Conservation (phyloP, 2,888 invertebrate genomes). For the Nasonovia ribisnigri region DNA sequence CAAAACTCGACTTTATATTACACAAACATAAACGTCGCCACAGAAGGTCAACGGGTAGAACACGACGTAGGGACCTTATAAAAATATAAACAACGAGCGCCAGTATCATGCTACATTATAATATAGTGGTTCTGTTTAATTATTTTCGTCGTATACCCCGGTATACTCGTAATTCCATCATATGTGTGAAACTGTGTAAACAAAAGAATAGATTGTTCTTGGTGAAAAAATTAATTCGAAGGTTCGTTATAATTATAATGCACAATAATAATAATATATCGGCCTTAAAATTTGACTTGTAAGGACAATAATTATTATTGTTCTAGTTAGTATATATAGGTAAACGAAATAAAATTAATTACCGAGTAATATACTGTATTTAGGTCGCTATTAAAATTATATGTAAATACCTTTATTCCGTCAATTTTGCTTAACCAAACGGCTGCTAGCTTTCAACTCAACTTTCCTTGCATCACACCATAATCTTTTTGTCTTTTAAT, state of each 20-base stretch:
- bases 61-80: constrained; percentile 4
- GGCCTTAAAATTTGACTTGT: constrained; percentile 2
- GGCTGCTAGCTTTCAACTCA: neutral
- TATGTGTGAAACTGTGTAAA: constrained; percentile 48
- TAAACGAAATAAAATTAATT: constrained; percentile 35
- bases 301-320: constrained; percentile 18
- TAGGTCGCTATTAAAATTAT: constrained; percentile 6
- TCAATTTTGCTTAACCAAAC: neutral
- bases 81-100: neutral
- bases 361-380: constrained; percentile 13
- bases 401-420: constrained; percentile 22
- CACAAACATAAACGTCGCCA: neutral
- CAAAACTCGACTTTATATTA: constrained; percentile 15
- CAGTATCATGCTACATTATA: neutral
- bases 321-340: neutral
- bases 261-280: constrained; percentile 18
- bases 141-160: neutral
- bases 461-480: neutral
- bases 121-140: constrained; percentile 6
- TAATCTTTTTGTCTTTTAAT: constrained; percentile 18
- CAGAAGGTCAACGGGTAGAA: constrained; percentile 46
- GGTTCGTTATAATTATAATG: constrained; percentile 47
- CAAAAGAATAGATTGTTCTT: constrained; percentile 45
- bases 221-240: constrained; percentile 48
- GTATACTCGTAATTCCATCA: neutral